Evolutionary conservation across 2,797 vertebrate genomes (phyloP).

Genomic region (Gallinago nigripennis): DNA sequence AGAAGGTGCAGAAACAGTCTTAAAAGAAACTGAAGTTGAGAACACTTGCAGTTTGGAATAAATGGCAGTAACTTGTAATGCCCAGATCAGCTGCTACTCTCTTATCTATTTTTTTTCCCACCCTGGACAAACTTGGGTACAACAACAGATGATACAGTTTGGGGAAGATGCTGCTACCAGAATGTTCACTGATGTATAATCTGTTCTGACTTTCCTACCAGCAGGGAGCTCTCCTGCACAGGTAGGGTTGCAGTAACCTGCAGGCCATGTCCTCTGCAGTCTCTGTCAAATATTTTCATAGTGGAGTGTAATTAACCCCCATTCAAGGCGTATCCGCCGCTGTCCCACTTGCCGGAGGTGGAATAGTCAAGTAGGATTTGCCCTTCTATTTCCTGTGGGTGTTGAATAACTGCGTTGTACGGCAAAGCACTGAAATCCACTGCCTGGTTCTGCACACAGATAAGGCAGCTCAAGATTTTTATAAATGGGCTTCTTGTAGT

Average conservation of each 20-base stretch:
- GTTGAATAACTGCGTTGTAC: accelerated
- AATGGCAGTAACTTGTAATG: neutral
- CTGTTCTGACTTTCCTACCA: accelerated
- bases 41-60: neutral
- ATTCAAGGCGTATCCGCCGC: neutral
- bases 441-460: neutral
- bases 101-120: neutral
- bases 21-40: neutral
- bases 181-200: neutral
- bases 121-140: neutral
- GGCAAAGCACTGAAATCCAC: neutral
- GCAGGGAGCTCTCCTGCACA: accelerated
- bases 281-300: neutral
- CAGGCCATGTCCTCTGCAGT: neutral
- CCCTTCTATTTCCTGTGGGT: neutral
- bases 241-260: neutral
- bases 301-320: accelerated
- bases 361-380: neutral
- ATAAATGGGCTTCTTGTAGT: neutral
- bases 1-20: neutral
- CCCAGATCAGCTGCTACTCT: neutral
- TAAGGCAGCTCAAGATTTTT: neutral
- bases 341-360: neutral
- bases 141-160: neutral
- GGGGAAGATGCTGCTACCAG: neutral